Conservation (phyloP, 2,797 vertebrate species). For the Clarias laeviceps region DNA sequence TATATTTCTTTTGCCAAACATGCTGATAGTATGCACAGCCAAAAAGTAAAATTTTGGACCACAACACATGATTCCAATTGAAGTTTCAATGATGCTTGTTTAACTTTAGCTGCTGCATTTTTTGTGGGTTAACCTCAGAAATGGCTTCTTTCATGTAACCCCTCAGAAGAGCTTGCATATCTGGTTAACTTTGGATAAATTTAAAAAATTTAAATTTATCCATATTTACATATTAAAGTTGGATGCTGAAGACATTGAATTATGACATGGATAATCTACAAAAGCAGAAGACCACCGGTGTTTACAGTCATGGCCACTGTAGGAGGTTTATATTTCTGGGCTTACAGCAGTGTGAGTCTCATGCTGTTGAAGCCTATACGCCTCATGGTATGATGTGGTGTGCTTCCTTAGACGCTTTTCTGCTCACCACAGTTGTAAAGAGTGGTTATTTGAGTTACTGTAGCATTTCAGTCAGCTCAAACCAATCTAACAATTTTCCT, state of each 20-base stretch:
- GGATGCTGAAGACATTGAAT: background rate
- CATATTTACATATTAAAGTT: background rate
- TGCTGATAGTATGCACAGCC: constrained; percentile 5
- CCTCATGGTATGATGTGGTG: background rate
- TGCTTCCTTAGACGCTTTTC: background rate
- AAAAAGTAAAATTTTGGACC: background rate
- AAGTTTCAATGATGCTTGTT: background rate
- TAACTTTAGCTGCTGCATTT: background rate
- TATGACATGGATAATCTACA: too few relatives aligned
- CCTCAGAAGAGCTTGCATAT: background rate
- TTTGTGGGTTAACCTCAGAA: background rate
- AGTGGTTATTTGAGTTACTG: background rate
- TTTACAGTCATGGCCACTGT: background rate
- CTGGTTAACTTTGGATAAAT: too few relatives aligned
- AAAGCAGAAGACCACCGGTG: background rate
- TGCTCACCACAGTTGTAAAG: background rate
- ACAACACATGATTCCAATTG: background rate
- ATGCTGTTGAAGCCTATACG: background rate
- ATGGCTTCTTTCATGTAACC: background rate
- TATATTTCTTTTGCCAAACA: background rate
- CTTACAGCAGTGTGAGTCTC: background rate
- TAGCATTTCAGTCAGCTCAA: background rate
- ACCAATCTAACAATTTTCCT: background rate
- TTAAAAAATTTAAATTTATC: too few relatives aligned
- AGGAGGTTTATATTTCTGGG: background rate